A percentile compares a stretch with the other conserved stretches of the same genome.
These are phyloP conservation scores for Xylophagus ater DNA, from an alignment of 2,888 invertebrate species.

Conservation along the genomic window DNA sequence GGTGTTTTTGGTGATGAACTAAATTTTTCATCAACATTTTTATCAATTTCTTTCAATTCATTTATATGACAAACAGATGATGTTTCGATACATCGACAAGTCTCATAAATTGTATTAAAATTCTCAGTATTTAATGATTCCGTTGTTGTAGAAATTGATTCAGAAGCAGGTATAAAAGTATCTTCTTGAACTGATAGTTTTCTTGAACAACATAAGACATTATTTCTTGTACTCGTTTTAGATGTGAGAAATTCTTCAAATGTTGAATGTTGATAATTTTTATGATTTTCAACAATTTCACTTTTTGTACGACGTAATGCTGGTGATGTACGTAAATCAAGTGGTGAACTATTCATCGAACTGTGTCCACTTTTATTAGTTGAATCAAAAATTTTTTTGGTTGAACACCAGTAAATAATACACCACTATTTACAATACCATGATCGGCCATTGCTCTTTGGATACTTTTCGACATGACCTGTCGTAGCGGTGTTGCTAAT, in stretches of 20 bases:
- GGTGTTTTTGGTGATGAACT: no score
- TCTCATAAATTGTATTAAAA: slow-evolving; percentile 29
- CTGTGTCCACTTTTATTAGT: slow-evolving; percentile 18
- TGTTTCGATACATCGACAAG: slow-evolving; percentile 32
- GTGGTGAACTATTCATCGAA: slow-evolving; percentile 17
- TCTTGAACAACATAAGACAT: slow-evolving; percentile 29
- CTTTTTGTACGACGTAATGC: slow-evolving; percentile 31
- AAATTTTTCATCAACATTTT: neutral
- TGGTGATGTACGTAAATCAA: slow-evolving; percentile 35
- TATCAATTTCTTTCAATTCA: slow-evolving; percentile 21
- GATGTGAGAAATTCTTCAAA: slow-evolving; percentile 12
- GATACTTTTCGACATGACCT: slow-evolving; percentile 39
- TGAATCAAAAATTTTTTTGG: slow-evolving; percentile 28
- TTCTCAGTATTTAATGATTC: no score
- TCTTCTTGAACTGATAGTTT: slow-evolving; percentile 17
- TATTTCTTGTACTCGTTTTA: slow-evolving; percentile 17
- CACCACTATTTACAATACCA: slow-evolving; percentile 18
- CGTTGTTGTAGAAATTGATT: slow-evolving; percentile 5
- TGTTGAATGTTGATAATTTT: slow-evolving; percentile 11
- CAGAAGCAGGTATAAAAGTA: slow-evolving; percentile 1
- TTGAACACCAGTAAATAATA: slow-evolving; percentile 17
- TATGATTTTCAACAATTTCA: slow-evolving; percentile 22
- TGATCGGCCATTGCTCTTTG: slow-evolving; percentile 36
- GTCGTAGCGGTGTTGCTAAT: slow-evolving; percentile 33
- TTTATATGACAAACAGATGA: slow-evolving; percentile 17